Base-by-base conservation (phyloP, 1,140 invertebrate species). In the Drosophila busckii region DNA sequence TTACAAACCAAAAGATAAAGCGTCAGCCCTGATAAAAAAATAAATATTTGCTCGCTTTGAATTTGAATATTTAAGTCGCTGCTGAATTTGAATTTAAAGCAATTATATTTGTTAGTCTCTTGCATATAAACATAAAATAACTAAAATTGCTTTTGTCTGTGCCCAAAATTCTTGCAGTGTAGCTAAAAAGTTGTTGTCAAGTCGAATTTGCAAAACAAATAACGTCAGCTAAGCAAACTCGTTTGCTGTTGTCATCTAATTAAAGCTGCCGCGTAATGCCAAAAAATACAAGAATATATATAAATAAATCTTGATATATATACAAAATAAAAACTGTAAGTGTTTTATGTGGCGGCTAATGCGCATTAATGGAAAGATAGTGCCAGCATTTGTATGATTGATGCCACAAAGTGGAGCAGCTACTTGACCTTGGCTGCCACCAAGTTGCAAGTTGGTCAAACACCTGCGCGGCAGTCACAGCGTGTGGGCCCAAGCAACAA, bases 341-440 rank as follows among this genome's bases (percentile, higher is more conserved):
- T 41, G 38, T 46, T 35, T 31, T 34, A 62, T 22, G 10, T 16
- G 32, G 49, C 28, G 26, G 19, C 35, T 29, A 44, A 37, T 46
- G 52, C 42, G 52, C 46, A 32, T 23, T 15, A 15, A 20, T 17
- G 5, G 4, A 1, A n/a, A 6, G 9, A 3, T 22, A 26, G 45
- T n/a, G 41, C 26, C 26, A 17, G 10, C 32, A 66, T 58, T 34
- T 64, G 44, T 63, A 52, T 64, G 59, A 63, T 64, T 64, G 13
- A 64, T 56, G 44, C 48, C 63, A 55, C 64, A 68, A 49, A 48
- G 67, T 42, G 19, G 38, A n/a, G n/a, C n/a, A n/a, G 59, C 35
- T 52, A 59, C 66, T 70, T 70, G 53, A 70, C 46, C 54, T 70
- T 19, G 9, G 31, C 8, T 40, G 17, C 16, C 41, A 44, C 41